Evolutionary conservation across 2,888 invertebrate species (phyloP).

Genomic region (Plagiodera versicolora): DNA sequence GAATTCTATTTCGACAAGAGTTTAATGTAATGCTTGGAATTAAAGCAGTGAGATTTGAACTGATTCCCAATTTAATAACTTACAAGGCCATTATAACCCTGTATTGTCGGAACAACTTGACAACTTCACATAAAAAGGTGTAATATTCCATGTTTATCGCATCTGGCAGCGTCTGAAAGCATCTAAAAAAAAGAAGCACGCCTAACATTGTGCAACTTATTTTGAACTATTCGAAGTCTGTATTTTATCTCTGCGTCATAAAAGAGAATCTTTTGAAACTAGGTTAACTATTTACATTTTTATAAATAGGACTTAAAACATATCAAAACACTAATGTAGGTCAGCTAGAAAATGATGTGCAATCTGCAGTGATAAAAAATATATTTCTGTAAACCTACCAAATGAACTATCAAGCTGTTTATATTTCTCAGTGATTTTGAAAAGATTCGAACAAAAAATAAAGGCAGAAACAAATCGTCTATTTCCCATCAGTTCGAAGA

Average conservation of each 20-base stretch:
- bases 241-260: conserved; percentile 29
- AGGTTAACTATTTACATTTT: conserved; percentile 32
- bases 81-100: no score
- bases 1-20: no score
- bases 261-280: conserved; percentile 32
- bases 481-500: neutral
- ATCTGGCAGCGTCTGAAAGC: conserved; percentile 16
- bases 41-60: no score
- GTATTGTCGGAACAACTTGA: no score
- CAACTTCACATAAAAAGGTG: no score
- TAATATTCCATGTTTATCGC: conserved; percentile 11
- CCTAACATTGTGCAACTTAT: conserved; percentile 27
- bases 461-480: neutral
- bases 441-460: no score
- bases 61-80: no score
- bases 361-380: conserved; percentile 32
- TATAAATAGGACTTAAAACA: conserved; percentile 33
- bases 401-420: neutral
- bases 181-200: conserved; percentile 17
- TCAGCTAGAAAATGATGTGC: conserved; percentile 23
- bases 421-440: no score
- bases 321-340: conserved; percentile 30
- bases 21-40: no score
- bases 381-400: conserved; percentile 20
- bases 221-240: conserved; percentile 30